Percentiles rank a stretch among this genome's conserved stretches.
These are phyloP conservation scores for Lampropteryx suffumata DNA, from an alignment of 2,888 invertebrate species.

Conservation along the genomic window DNA sequence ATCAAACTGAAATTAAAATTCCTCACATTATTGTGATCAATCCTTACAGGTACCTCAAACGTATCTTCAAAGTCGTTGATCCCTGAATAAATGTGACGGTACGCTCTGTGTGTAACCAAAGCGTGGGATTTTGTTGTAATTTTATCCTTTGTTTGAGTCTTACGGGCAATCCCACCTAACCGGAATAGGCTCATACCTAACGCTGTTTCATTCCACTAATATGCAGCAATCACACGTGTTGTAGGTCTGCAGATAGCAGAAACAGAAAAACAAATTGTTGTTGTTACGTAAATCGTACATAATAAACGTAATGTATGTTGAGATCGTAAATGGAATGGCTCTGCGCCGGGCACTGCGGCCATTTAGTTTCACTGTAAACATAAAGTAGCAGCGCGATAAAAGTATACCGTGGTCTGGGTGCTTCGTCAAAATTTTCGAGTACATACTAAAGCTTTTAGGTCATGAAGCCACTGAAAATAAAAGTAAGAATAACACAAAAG, in stretches of 20 bases:
- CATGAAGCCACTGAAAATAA: constrained; percentile 1
- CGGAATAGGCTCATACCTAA: neutral
- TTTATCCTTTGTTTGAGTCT: constrained; percentile 2
- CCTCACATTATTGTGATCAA: neutral
- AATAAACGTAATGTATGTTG: constrained; percentile 45
- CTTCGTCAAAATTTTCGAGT: constrained; percentile 10
- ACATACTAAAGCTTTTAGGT: constrained; percentile 6
- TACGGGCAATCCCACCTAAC: neutral
- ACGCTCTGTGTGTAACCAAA: constrained; percentile 1
- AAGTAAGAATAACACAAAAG: neutral
- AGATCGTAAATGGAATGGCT: constrained; percentile 42
- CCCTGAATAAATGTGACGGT: neutral
- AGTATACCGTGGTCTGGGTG: constrained; percentile 7
- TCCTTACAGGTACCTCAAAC: neutral
- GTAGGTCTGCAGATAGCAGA: constrained; percentile 19
- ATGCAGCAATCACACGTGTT: constrained; percentile 20
- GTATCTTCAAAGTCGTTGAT: neutral
- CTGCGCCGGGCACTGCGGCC: constrained; percentile 29
- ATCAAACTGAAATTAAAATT: neutral
- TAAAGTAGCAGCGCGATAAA: constrained; percentile 31
- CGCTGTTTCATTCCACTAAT: constrained; percentile 16
- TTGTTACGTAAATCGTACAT: constrained; percentile 45
- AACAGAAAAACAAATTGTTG: constrained; percentile 40
- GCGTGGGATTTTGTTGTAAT: constrained; percentile 1
- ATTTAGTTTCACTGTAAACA: constrained; percentile 30